Percentiles rank a stretch among this genome's conserved stretches.
phyloP scores from a whole-genome alignment of 2,113 vertebrate species.

The Xiphophorus hellerii region DNA sequence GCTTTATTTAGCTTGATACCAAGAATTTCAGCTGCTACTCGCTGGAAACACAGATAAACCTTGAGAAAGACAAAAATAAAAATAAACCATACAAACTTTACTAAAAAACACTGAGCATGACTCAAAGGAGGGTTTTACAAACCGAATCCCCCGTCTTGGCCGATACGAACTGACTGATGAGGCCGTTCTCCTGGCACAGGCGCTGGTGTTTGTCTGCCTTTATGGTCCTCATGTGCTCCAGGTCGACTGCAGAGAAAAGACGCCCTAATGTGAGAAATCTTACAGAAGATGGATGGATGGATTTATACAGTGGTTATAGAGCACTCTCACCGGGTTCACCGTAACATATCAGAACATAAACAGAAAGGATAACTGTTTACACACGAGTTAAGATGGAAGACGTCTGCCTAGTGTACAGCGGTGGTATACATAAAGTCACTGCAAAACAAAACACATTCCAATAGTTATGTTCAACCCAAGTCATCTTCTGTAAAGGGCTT shows the following conservation, averaged over 20 bases:
- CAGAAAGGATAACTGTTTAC: constrained; percentile 70
- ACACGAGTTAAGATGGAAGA: constrained; percentile 53
- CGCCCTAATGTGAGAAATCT: constrained; percentile 60
- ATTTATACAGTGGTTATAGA: constrained; percentile 48
- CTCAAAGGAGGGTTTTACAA: constrained; percentile 67
- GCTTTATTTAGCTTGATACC: constrained; percentile 98
- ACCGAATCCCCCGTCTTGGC: constrained; percentile 98
- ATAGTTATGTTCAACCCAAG: constrained; percentile 52
- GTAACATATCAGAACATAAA: constrained; percentile 60
- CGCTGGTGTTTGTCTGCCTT: constrained; percentile 95
- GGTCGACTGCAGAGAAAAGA: constrained; percentile 86
- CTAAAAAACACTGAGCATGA: not conserved
- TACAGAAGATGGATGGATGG: constrained; percentile 37
- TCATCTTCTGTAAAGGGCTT: not conserved
- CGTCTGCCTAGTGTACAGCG: constrained; percentile 51
- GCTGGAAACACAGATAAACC: constrained; percentile 98
- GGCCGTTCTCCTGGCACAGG: constrained; percentile 94
- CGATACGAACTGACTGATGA: constrained; percentile 95
- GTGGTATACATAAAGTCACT: constrained; percentile 15
- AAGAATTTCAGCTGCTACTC: constrained; percentile 94
- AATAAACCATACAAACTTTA: not conserved
- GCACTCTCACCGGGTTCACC: constrained; percentile 48
- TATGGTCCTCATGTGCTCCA: constrained; percentile 97
- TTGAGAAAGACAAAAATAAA: constrained; percentile 68
- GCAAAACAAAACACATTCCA: constrained; percentile 56